Evolutionary conservation across 2,113 vertebrate species (phyloP), one percentile per base, ranked within the genome.

Genomic region (Ameiurus melas): DNA sequence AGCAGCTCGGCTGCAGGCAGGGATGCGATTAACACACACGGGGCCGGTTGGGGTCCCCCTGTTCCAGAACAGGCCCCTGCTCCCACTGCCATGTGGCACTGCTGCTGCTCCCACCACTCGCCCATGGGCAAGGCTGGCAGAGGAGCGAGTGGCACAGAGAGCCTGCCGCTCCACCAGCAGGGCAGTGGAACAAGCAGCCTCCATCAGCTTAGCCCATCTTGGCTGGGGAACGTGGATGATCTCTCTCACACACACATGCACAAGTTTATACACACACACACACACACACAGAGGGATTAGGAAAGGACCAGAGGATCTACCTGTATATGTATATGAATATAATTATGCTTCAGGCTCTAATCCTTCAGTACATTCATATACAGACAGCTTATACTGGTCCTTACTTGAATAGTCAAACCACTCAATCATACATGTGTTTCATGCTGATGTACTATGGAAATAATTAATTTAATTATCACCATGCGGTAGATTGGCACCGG

Each of bases 1-100:
- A 94, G 92, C 94, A 95, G 95, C 94, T 95, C 93, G 95, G 94
- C 91, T 92, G 94, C 94, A 95, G 91, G 95, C 95, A 92, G 95
- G 95, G 95, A 95, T 93, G 94, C 94, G 94, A 96, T 96, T 95
- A 95, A 94, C 92, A 92, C 95, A 94, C 94, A 94, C 92, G 93
- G 93, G 94, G 94, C 94, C 95, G 94, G 95, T 94, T 94, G 93
- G 95, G 89, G 91, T 88, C 86, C 89, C 89, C 92, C 88, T 95
- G 94, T 94, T 94, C 95, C 93, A 95, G 92, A 91, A 89, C 90
- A 90, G 92, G 90, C 87, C 90, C 90, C 88, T 85, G 89, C 90
- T 91, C 91, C 87, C 89, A 89, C 85, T 85, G 91, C 91, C 91
- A 91, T 93, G 91, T 92, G 91, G 90, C 90, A 90, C 82, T 88